Conservation (phyloP, 2,797 vertebrate genomes). For the Sitta carolinensis region DNA sequence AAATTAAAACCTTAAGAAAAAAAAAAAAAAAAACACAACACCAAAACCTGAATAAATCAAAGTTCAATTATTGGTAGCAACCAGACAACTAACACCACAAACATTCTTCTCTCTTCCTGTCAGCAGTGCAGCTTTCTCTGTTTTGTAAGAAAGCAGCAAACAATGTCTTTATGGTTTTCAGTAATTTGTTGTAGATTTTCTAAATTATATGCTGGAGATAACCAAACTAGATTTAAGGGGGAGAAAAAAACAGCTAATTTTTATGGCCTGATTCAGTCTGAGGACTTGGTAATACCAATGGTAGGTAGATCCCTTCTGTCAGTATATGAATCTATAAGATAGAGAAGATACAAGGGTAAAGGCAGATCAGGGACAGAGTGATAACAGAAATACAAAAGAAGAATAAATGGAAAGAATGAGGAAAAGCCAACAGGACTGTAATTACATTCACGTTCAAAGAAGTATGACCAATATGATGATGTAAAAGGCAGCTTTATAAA, state of each 20-base stretch:
- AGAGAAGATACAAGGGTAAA: neutral
- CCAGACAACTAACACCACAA: neutral
- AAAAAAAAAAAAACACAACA: neutral
- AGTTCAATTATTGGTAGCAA: neutral
- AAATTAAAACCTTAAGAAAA: neutral
- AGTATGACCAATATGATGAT: no score
- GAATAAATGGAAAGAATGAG: neutral
- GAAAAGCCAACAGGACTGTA: neutral
- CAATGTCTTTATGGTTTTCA: fast-evolving
- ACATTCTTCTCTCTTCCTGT: neutral
- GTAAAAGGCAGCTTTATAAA: neutral
- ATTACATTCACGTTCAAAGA: neutral
- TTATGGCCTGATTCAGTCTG: neutral
- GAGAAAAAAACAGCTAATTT: fast-evolving
- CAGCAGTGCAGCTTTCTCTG: neutral
- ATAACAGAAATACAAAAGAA: neutral
- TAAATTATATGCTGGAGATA: neutral
- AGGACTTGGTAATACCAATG: neutral
- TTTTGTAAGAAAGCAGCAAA: neutral
- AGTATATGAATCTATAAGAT: fast-evolving
- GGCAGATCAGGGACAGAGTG: neutral
- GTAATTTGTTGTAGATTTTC: neutral
- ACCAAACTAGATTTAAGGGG: neutral
- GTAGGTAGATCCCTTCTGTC: neutral
- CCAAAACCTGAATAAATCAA: neutral